Percentiles rank a stretch among this genome's conserved stretches.
Evolutionary conservation across 2,113 vertebrate species (phyloP).

Genomic region (Euleptes europaea): DNA sequence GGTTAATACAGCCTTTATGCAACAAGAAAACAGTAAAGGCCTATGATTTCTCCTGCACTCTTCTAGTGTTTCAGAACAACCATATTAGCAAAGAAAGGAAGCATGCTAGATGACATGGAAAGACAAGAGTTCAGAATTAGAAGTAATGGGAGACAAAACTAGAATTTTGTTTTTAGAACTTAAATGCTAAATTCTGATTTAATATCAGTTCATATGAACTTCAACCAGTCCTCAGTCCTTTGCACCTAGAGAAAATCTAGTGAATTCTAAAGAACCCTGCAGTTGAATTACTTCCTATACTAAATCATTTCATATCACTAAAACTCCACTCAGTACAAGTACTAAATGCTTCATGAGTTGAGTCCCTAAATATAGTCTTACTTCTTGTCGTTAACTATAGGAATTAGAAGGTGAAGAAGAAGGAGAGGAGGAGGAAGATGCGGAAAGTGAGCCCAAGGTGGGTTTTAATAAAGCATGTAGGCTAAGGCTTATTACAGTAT

Average conservation of each 20-base stretch:
- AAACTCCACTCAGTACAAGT: neutral
- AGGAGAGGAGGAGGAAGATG: slow-evolving; percentile 91
- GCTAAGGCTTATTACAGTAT: neutral
- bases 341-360: neutral
- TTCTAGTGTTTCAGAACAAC: neutral
- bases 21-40: neutral
- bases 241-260: neutral
- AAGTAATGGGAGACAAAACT: neutral
- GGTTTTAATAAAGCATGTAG: slow-evolving; percentile 27
- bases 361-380: slow-evolving; percentile 61
- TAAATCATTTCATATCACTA: neutral
- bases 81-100: neutral
- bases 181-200: neutral
- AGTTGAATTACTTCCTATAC: neutral
- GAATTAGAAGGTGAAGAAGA: slow-evolving; percentile 93
- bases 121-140: neutral
- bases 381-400: slow-evolving; percentile 70
- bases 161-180: neutral
- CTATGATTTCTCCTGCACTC: neutral
- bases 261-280: neutral
- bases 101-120: neutral
- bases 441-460: slow-evolving; percentile 87
- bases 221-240: too few species aligned
- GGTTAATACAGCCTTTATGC: neutral
- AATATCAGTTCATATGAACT: too few species aligned